Evolutionary conservation across 2,888 invertebrate species (phyloP).

Genomic region (Pseudolycoriella hygida): DNA sequence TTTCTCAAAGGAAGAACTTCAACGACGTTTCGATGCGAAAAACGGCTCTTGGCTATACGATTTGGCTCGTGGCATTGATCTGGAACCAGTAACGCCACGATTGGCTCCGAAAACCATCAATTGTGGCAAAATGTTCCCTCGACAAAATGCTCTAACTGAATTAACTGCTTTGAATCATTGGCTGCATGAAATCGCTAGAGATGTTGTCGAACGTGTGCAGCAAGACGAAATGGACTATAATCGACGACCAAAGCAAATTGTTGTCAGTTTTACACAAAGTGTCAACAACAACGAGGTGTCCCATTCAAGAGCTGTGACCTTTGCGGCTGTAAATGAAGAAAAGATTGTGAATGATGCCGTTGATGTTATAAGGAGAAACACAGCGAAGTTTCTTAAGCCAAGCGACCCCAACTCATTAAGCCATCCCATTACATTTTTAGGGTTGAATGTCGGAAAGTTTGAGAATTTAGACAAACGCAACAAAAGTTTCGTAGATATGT

Average conservation of each 20-base stretch:
- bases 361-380: slow-evolving; percentile 46
- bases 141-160: slow-evolving; percentile 51
- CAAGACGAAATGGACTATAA: slow-evolving; percentile 68
- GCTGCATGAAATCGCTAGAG: slow-evolving; percentile 61
- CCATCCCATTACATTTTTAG: slow-evolving; percentile 48
- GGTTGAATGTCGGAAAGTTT: slow-evolving; percentile 67
- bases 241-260: slow-evolving; percentile 57
- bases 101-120: slow-evolving; percentile 86
- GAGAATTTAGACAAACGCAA: slow-evolving; percentile 30
- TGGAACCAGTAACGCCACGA: slow-evolving; percentile 72
- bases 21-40: slow-evolving; percentile 63
- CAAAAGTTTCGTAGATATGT: slow-evolving; percentile 10
- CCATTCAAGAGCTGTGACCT: slow-evolving; percentile 43
- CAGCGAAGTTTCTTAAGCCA: slow-evolving; percentile 22
- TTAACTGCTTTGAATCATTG: slow-evolving; percentile 54
- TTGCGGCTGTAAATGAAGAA: slow-evolving; percentile 44
- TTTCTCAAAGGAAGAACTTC: slow-evolving; percentile 53
- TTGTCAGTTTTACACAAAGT: slow-evolving; percentile 48
- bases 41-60: slow-evolving; percentile 83
- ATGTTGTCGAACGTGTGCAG: slow-evolving; percentile 66
- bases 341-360: slow-evolving; percentile 46
- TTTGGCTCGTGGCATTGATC: slow-evolving; percentile 71
- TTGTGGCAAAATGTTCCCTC: slow-evolving; percentile 87
- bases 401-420: slow-evolving; percentile 20
- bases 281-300: slow-evolving; percentile 36